Evolutionary conservation across 2,888 invertebrate genomes (phyloP).

Genomic region (Phytoseiulus persimilis): DNA sequence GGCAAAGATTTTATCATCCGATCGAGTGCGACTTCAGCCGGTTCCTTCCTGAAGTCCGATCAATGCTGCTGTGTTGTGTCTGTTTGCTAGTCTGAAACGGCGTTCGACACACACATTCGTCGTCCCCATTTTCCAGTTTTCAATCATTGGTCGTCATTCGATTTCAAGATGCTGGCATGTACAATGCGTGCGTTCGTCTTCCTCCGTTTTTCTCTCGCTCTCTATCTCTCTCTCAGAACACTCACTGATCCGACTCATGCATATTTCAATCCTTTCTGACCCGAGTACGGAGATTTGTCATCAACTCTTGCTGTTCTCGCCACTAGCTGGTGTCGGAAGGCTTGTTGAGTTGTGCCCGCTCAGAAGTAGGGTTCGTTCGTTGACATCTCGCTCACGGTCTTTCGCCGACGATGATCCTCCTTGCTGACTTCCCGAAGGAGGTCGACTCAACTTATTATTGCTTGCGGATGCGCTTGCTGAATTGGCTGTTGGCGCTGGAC

Average conservation of each 20-base stretch:
- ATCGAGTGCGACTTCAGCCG: neutral
- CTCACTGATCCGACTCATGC: neutral
- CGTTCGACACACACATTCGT: neutral
- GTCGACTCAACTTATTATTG: neutral
- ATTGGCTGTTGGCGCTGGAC: neutral
- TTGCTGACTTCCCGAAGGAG: neutral
- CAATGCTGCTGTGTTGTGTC: neutral
- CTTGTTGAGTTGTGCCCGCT: constrained; percentile 15
- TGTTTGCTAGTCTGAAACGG: neutral
- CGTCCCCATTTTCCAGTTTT: neutral
- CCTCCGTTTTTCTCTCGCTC: neutral
- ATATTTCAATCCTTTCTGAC: neutral
- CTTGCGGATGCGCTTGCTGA: neutral
- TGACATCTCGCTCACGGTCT: constrained; percentile 8
- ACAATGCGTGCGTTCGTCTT: neutral
- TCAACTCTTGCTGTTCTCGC: neutral
- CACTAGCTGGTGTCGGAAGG: neutral
- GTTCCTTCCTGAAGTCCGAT: neutral
- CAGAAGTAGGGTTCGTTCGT: constrained; percentile 32
- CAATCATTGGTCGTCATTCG: neutral
- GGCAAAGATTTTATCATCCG: neutral
- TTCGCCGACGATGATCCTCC: neutral
- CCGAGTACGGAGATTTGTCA: neutral
- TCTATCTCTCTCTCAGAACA: neutral
- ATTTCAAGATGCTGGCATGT: neutral